Evolutionary conservation across 2,113 vertebrate genomes (phyloP), one percentile per base, ranked within the genome.

Genomic region (Eretmochelys imbricata): DNA sequence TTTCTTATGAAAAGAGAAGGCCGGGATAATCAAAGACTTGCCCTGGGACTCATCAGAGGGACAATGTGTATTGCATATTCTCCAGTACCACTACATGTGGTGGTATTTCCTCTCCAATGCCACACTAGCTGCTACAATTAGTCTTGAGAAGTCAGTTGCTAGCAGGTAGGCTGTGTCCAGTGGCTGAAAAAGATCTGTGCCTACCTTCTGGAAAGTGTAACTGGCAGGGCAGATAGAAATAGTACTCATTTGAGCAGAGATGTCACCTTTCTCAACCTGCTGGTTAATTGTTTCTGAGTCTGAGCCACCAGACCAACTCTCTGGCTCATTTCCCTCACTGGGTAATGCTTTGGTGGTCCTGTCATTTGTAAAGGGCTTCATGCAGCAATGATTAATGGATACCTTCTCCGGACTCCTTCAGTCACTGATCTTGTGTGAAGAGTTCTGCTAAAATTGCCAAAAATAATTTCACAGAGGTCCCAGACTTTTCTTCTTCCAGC

Each of bases 1-100:
- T 62, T 81, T 48, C 22, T 90, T 88, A 53, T 82, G 62, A 87
- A 93, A 93, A 92, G 84, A n/a, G 50, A 87, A 35, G n/a, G 31
- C 10, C 3, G 2, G 51, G 85, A 80, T 83, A 69, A 92, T 8
- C 38, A 76, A 42, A 14, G 42, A 65, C 12, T n/a, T 82, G 51
- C 2, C 25, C 53, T 53, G 85, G 48, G 22, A 72, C 20, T 72
- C 50, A 81, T 75, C 85, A 80, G 50, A 57, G 57, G 85, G 89
- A 35, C 6, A 62, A 62, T 6, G 29, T 62, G 59, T 29, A 31
- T 29, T 59, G 27, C 11, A 59, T 57, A 57, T 29, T 10, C 6
- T 62, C 59, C 12, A 62, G 16, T 35, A 31, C 29, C 13, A 62
- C 59, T 62, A 62, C 81, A 31, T 59, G 38, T 12, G 6, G n/a